Evolutionary conservation across 2,888 invertebrate genomes (phyloP), one percentile per base, ranked within the genome.

Genomic region (Villa cingulata): DNA sequence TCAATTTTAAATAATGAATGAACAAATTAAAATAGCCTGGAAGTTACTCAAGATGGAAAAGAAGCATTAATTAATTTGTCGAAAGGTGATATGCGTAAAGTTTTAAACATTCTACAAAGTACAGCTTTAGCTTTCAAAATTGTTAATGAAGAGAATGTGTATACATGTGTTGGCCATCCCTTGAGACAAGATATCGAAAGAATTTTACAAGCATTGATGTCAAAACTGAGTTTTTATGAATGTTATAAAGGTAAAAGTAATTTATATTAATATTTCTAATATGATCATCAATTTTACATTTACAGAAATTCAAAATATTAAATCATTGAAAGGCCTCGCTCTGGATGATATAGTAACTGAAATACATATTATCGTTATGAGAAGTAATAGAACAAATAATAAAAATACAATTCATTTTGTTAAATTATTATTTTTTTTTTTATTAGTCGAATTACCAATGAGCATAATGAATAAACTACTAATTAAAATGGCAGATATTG

Each of bases 11-110:
- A n/a, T n/a, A n/a, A n/a, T n/a, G n/a, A n/a, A n/a, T n/a, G n/a
- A n/a, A n/a, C n/a, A n/a, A n/a, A n/a, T n/a, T n/a, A n/a, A n/a
- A n/a, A n/a, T 7, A 91, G 89, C n/a, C 76, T 95, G 9, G 77
- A 77, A 51, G 81, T 89, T 23, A 81, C 85, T 0, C 84, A 88
- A 52, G 89, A 89, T 72, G 98, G 96, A 0, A 81, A 86, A 63
- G 77, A 86, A 56, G 95, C 97, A 0, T 66, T 98, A 5, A 74
- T 96, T 53, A 83, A 85, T 0, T 72, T 99, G 2, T 87, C 95
- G 0, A 85, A 85, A 49, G 98, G 98, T 14, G 98, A 99, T 70
- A 99, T 99, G 98, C 77, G 98, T 56, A 90, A 88, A 67, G 92
- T 96, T 1, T 70, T 99, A 19, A 98, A 98, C 70, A 87, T 97